phyloP scores from a whole-genome alignment of 2,113 vertebrate species.

The Felis catus region DNA sequence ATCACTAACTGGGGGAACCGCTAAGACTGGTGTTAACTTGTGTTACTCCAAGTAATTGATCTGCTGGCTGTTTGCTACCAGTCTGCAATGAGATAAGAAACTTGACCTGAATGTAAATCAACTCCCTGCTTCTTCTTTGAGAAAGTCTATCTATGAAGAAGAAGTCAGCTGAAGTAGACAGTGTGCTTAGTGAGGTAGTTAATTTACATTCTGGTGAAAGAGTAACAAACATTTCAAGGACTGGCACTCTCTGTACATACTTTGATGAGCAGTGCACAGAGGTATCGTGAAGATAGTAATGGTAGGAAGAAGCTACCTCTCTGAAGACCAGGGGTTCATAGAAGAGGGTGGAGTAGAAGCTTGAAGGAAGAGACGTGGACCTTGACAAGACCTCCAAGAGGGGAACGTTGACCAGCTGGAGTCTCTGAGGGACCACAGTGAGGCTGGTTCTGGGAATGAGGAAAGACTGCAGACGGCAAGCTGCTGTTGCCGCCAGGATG shows the following conservation, averaged over 20 bases:
- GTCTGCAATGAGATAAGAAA: neutral
- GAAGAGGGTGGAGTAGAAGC: neutral
- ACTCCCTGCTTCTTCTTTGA: neutral
- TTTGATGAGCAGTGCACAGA: neutral
- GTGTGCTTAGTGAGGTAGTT: neutral
- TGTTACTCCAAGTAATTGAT: neutral
- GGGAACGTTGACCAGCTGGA: neutral
- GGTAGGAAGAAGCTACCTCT: neutral
- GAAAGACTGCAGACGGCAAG: neutral
- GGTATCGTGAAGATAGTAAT: neutral
- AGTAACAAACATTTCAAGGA: neutral
- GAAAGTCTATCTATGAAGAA: neutral
- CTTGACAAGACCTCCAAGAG: neutral
- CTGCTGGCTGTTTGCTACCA: neutral
- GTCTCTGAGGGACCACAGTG: neutral
- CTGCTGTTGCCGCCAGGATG: neutral
- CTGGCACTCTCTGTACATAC: neutral
- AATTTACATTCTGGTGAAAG: neutral
- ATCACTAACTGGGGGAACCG: neutral
- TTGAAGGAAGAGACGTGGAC: neutral
- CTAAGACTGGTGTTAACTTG: neutral
- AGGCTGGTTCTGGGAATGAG: neutral
- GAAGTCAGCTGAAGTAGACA: neutral
- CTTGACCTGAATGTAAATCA: conserved; percentile 9
- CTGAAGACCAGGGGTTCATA: neutral